Conservation (phyloP, 2,113 vertebrate genomes). For the Xiphias gladius region DNA sequence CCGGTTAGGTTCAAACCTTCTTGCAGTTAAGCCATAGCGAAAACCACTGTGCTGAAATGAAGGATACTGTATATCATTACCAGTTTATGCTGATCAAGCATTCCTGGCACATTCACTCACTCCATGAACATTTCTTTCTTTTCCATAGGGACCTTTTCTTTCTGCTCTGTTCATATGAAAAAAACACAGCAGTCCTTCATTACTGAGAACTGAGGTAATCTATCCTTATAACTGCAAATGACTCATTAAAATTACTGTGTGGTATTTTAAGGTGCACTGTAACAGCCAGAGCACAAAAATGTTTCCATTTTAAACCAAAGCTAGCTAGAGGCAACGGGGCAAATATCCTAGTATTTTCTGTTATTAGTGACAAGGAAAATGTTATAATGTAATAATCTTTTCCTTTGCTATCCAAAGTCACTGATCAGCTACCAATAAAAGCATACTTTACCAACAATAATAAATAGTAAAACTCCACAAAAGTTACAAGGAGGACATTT, state of each 20-base stretch:
- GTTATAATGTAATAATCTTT: background rate
- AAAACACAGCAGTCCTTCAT: conserved; percentile 25
- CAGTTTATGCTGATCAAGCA: conserved; percentile 52
- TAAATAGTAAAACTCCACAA: background rate
- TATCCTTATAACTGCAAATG: conserved; percentile 38
- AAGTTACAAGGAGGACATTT: background rate
- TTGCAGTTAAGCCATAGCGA: conserved; percentile 9
- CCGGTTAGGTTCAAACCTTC: conserved; percentile 5
- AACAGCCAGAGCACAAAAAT: conserved; percentile 5
- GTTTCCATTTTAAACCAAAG: conserved; percentile 8
- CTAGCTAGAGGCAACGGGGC: background rate
- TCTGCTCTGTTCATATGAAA: conserved; percentile 26
- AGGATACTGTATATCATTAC: conserved; percentile 21
- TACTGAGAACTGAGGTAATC: conserved; percentile 31
- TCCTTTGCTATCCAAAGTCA: background rate
- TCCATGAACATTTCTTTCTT: conserved; percentile 12
- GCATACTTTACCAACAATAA: background rate
- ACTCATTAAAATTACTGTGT: conserved; percentile 41
- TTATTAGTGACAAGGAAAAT: background rate
- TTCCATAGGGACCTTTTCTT: conserved; percentile 17
- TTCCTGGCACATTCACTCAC: conserved; percentile 35
- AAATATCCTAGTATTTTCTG: background rate
- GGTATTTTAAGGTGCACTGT: conserved; percentile 39
- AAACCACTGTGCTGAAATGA: conserved; percentile 25
- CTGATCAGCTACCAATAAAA: background rate